Base-by-base conservation (phyloP, 2,888 invertebrate species). In the Phytoseiulus persimilis region DNA sequence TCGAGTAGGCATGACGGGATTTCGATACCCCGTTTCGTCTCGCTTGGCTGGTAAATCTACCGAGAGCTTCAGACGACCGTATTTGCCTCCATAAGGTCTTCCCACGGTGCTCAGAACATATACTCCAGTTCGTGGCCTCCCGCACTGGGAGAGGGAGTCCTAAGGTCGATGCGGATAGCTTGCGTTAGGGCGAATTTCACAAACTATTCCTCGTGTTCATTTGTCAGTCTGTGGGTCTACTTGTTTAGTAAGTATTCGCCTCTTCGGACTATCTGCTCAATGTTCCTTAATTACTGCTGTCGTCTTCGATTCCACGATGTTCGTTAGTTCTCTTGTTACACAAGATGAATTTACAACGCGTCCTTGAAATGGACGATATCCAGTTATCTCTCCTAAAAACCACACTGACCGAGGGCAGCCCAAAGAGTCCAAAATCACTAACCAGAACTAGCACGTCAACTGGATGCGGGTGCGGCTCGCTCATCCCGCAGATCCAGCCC, bases 361-460 rank as follows among this genome's bases (percentile, higher is more conserved):
- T 65, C 65, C 65, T 65, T 2, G 23, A 65, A 65, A 65, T 65
- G 65, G 65, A 65, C 23, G 65, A 65, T 28, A 2, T 65, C 65
- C 2, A 2, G 18, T 6, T 14, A 28, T 65, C 1, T 65, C 65
- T 65, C 65, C 65, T 65, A 28, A 65, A 65, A 65, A 65, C 65
- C 65, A 65, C 65, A 65, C 65, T 65, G 65, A 65, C 65, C 65
- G 65, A 65, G 65, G 65, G 65, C 65, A 65, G 65, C 87, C n/a
- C 87, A 45, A 9, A 87, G 32, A 32, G 87, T 87, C 87, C 39
- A 87, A 87, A 87, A 87, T 87, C 87, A 87, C 87, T 87, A 87
- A 87, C 87, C 87, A 33, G 87, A 87, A 39, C 87, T 87, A 87
- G 87, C 87, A 87, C 33, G 87, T 87, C 39, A 45, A 33, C 65